A percentile compares a stretch with the other conserved stretches of the same genome.
Conservation (phyloP, 2,888 invertebrate species). For the Phrixothrix hirtus region DNA sequence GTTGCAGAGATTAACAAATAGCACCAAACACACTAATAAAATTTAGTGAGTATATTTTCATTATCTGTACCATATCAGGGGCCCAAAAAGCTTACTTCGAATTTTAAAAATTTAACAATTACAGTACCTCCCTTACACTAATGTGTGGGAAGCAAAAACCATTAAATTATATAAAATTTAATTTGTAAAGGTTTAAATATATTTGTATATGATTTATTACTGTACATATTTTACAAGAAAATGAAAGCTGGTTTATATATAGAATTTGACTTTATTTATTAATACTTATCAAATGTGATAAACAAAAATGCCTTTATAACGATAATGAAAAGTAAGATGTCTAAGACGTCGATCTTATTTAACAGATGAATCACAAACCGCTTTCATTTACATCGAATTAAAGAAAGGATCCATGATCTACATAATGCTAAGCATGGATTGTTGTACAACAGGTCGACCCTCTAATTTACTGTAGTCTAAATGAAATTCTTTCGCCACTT, state of each 20-base stretch:
- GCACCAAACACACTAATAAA: too few species aligned
- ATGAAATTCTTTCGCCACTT: slow-evolving; percentile 98
- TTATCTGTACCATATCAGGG: too few species aligned
- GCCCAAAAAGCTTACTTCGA: too few species aligned
- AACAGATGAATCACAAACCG: slow-evolving; percentile 33
- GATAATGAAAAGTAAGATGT: slow-evolving; percentile 24
- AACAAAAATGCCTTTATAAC: slow-evolving; percentile 39
- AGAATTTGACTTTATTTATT: slow-evolving; percentile 35
- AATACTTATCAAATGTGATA: slow-evolving; percentile 52
- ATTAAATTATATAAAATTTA: too few species aligned
- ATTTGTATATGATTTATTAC: not conserved
- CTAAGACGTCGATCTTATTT: slow-evolving; percentile 20
- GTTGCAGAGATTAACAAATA: too few species aligned
- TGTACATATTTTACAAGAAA: not conserved
- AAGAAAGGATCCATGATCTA: slow-evolving; percentile 39
- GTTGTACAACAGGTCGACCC: slow-evolving; percentile 81
- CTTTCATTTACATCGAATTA: slow-evolving; percentile 40
- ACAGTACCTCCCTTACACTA: too few species aligned
- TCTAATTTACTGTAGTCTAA: slow-evolving; percentile 99
- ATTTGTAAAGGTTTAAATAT: not conserved
- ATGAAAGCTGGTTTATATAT: not conserved
- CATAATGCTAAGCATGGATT: slow-evolving; percentile 51
- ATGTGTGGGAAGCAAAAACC: too few species aligned
- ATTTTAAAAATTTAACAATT: too few species aligned
- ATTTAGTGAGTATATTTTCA: too few species aligned